These are phyloP conservation scores for Trypoxylus dichotomus DNA, from an alignment of 1,140 invertebrate species.

Conservation along the genomic window DNA sequence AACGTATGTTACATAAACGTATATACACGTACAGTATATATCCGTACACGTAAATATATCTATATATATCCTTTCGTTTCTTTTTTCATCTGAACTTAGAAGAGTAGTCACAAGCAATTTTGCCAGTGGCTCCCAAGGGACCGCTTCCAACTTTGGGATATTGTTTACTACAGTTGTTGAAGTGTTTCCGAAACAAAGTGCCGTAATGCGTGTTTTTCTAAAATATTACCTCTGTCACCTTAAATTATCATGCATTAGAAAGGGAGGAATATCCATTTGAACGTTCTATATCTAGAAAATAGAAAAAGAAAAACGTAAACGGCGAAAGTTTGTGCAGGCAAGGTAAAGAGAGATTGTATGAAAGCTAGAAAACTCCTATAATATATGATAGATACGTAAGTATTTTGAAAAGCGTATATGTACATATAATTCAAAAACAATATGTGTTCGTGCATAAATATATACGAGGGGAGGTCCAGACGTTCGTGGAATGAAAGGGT, in stretches of 20 bases:
- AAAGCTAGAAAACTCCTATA: no score
- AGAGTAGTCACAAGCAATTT: conserved; percentile 42
- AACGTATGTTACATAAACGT: no score
- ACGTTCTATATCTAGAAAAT: background rate
- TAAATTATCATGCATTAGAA: conserved; percentile 14
- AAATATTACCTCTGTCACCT: background rate
- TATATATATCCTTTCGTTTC: conserved; percentile 20
- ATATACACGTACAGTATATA: background rate
- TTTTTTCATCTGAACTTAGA: conserved; percentile 40
- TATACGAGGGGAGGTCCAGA: no score
- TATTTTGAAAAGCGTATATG: no score
- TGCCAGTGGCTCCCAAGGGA: conserved; percentile 38
- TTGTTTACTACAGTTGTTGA: conserved; percentile 40
- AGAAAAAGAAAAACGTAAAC: no score
- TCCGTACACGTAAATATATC: background rate
- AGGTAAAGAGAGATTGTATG: no score
- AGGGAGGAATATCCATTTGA: background rate
- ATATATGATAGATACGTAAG: no score
- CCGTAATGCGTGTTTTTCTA: background rate
- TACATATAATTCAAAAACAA: no score
- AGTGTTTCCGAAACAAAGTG: conserved; percentile 20
- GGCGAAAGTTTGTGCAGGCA: no score
- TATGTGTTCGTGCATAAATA: no score
- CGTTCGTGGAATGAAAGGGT: no score
- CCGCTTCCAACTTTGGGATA: conserved; percentile 42